These are phyloP conservation scores for Rotaria sp. DNA, from an alignment of 2,888 invertebrate species.

Conservation along the genomic window DNA sequence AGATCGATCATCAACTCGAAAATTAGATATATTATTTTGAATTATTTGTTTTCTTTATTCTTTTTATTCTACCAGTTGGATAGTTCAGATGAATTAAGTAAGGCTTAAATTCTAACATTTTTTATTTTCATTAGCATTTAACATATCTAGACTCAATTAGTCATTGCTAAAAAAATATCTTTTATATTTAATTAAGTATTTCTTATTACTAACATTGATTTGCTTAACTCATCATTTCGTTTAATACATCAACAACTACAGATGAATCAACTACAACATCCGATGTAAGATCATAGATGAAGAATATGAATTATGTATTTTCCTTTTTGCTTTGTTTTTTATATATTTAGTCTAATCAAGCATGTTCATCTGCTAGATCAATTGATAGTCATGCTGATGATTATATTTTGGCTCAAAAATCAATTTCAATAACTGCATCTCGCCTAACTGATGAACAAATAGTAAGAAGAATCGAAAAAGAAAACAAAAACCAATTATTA, in stretches of 20 bases:
- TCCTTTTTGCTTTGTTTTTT: background rate
- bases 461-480: background rate
- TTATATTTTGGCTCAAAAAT: background rate
- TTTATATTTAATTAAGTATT: background rate
- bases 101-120: background rate
- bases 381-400: background rate
- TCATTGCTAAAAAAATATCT: background rate
- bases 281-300: background rate
- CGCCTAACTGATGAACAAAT: slow-evolving; percentile 5
- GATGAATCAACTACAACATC: background rate
- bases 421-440: background rate
- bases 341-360: background rate
- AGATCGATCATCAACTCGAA: background rate
- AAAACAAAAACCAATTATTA: background rate
- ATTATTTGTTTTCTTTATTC: background rate
- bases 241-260: background rate
- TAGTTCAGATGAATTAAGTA: background rate
- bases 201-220: too few species aligned
- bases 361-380: background rate
- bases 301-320: background rate
- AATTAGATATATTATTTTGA: background rate
- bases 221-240: too few species aligned
- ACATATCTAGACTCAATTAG: background rate
- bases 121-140: background rate
- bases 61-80: background rate